Evolutionary conservation across 1,140 invertebrate species (phyloP).

Genomic region (Drosophila pectinifera): DNA sequence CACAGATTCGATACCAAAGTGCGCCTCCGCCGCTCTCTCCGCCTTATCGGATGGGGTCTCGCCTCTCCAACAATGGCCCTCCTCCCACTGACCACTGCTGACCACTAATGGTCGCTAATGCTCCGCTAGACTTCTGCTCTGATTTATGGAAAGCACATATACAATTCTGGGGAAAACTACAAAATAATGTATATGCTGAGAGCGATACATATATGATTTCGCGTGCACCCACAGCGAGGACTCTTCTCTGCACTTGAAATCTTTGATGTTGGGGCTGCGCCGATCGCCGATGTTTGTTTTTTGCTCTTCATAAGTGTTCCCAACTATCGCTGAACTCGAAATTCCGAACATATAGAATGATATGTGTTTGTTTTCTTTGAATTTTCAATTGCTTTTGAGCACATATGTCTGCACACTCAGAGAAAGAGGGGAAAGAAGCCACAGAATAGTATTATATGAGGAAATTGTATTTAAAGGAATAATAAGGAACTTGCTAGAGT

Average conservation of each 20-base stretch:
- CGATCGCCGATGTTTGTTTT: background rate
- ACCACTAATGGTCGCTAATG: constrained; percentile 44
- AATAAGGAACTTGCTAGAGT: too few species aligned
- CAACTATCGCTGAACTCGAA: constrained; percentile 44
- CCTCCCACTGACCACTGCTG: constrained; percentile 18
- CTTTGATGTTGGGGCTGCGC: constrained; percentile 33
- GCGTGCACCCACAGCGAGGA: constrained; percentile 23
- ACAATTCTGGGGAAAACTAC: constrained; percentile 3
- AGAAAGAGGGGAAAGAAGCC: background rate
- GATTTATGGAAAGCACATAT: constrained; percentile 65
- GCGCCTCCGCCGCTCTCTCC: background rate
- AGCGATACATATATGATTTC: constrained; percentile 15
- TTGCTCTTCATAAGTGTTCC: constrained; percentile 42
- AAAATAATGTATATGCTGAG: constrained; percentile 15
- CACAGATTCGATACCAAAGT: constrained; percentile 64
- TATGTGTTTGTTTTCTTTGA: constrained; percentile 36
- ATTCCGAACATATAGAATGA: constrained; percentile 41
- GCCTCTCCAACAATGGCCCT: constrained; percentile 48
- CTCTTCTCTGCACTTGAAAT: constrained; percentile 51
- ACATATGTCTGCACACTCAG: constrained; percentile 18
- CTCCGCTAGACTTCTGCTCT: constrained; percentile 64
- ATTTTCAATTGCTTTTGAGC: constrained; percentile 26
- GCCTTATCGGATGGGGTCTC: constrained; percentile 15
- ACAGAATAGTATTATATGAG: too few species aligned
- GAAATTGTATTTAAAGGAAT: background rate